A percentile compares a stretch with the other conserved stretches of the same genome.
Evolutionary conservation across 1,140 invertebrate species (phyloP).

Genomic region (Brachionus koreanus): DNA sequence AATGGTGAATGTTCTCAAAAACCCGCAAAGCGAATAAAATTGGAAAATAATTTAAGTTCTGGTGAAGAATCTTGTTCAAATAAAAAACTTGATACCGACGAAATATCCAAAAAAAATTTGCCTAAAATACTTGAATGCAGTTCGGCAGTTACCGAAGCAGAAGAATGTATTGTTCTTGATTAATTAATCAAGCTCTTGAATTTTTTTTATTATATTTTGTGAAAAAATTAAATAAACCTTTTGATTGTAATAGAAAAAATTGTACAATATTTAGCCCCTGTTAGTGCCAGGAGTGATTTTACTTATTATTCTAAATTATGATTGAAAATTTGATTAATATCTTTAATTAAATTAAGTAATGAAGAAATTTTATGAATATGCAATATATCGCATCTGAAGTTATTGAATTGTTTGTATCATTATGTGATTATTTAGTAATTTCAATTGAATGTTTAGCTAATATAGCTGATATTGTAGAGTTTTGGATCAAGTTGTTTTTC

Average conservation of each 20-base stretch:
- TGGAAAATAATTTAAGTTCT: neutral
- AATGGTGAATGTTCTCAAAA: neutral
- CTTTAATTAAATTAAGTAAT: neutral
- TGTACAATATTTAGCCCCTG: neutral
- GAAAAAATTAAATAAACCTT: neutral
- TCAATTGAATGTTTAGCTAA: neutral
- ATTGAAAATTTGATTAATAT: neutral
- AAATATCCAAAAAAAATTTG: neutral
- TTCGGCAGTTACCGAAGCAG: neutral
- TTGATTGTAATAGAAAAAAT: too few relatives aligned
- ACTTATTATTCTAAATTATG: neutral
- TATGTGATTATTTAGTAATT: neutral
- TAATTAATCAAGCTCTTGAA: neutral
- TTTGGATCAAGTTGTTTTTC: neutral
- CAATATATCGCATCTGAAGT: neutral
- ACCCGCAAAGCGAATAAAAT: neutral
- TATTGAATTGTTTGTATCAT: neutral
- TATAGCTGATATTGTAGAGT: neutral
- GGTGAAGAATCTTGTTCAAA: neutral
- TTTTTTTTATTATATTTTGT: neutral
- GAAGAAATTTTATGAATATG: neutral
- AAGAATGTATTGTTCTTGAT: slow-evolving; percentile 9
- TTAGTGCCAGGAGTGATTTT: neutral
- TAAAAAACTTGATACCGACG: neutral
- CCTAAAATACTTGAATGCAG: slow-evolving; percentile 2